phyloP scores from a whole-genome alignment of 2,888 invertebrate genomes.

The Hydraecia micacea region DNA sequence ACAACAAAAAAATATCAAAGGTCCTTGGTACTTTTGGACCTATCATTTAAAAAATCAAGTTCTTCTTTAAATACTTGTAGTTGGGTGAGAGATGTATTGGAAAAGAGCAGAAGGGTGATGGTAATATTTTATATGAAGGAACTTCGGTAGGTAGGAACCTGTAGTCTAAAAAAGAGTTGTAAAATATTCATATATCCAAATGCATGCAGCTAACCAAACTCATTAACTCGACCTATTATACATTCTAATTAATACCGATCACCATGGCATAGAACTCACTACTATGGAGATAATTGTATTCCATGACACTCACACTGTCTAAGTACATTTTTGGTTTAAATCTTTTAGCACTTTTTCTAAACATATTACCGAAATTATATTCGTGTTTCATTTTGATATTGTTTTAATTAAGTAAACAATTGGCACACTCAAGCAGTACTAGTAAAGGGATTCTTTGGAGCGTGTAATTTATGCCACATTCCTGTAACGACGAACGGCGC shows the following conservation, averaged over 20 bases:
- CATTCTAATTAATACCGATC: neutral
- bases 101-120: neutral
- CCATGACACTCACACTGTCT: neutral
- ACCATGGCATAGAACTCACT: neutral
- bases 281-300: neutral
- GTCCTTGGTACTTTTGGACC: too few relatives aligned
- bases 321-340: neutral
- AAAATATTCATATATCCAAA: neutral
- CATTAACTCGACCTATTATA: neutral
- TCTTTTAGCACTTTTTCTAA: neutral
- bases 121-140: neutral
- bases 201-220: neutral
- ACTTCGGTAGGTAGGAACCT: neutral
- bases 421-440: neutral
- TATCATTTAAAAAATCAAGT: neutral
- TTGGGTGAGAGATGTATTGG: neutral
- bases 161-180: neutral
- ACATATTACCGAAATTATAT: neutral
- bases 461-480: slow-evolving; percentile 10
- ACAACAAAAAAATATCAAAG: too few relatives aligned
- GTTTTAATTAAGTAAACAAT: neutral
- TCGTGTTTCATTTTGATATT: neutral
- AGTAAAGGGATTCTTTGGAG: neutral
- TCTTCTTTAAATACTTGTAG: neutral
- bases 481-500: neutral